Evolutionary conservation across 2,888 invertebrate species (phyloP), one percentile per base, ranked within the genome.

Genomic region (Lithosia quadra): DNA sequence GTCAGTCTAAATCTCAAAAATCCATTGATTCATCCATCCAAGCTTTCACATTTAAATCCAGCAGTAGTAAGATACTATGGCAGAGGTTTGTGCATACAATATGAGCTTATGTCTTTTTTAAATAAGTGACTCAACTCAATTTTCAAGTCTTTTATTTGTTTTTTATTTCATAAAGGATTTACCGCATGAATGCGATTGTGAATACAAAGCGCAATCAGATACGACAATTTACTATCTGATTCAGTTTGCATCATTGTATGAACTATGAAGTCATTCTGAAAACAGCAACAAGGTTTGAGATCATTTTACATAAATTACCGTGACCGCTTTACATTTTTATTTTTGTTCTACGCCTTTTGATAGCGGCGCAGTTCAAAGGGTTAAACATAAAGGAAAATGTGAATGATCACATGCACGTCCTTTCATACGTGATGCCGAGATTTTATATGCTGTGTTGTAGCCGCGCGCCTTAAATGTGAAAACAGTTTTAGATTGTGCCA

Each of bases 401-500:
- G 70, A 72, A 66, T 63, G 69, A 73, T 78, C 71, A 65, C 74
- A 74, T 59, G 60, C 66, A 28, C 65, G 67, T 68, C 63, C 67
- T 73, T 72, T 78, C 69, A 74, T 68, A 70, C 55, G 60, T 53
- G 56, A 60, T 59, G 71, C 56, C 61, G 69, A 69, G 71, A 72
- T 79, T 72, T 77, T 70, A 74, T 71, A 73, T 60, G 63, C 22
- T 61, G 39, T 58, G 63, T 64, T 70, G 67, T 73, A 39, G 65
- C 43, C 36, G 55, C 53, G 58, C 22, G 69, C 56, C 67, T 68
- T 70, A 71, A 78, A 72, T 71, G 69, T 68, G 56, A 74, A 80
- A 80, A 80, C 77, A 72, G 77, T 77, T 79, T 80, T 71, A 79
- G 72, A 75, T 73, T 63, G 49, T 63, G 69, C 71, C 77, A 79